A percentile compares a stretch with the other conserved stretches of the same genome.
These are phyloP conservation scores for Bos javanicus DNA, from an alignment of 2,113 vertebrate genomes.

Conservation along the genomic window DNA sequence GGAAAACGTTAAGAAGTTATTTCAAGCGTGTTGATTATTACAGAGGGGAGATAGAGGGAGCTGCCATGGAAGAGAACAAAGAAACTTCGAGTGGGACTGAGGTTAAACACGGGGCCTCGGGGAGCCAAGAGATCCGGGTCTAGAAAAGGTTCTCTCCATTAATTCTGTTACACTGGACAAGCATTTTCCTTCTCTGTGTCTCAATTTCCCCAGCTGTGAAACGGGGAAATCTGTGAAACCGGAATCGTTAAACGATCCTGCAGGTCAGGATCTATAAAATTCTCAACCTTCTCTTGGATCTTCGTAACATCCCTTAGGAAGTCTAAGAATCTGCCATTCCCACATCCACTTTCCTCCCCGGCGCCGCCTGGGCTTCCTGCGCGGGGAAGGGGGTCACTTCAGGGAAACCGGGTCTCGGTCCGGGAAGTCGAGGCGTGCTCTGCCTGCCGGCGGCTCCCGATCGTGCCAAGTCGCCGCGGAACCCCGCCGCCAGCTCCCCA, in stretches of 20 bases:
- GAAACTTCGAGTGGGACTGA: not conserved
- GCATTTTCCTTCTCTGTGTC: not conserved
- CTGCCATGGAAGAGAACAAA: rapidly evolving
- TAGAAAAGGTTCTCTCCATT: not conserved
- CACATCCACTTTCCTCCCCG: not conserved
- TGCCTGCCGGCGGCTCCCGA: not conserved
- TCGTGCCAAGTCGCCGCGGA: not conserved
- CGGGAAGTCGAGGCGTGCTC: not conserved
- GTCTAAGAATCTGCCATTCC: not conserved
- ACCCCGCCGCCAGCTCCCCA: not conserved
- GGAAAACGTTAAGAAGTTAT: not conserved
- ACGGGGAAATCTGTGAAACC: not conserved
- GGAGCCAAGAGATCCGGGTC: not conserved
- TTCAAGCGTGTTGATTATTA: not conserved
- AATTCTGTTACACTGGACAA: not conserved
- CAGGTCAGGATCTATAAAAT: not conserved
- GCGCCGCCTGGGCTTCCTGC: rapidly evolving
- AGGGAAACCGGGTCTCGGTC: not conserved
- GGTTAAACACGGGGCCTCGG: not conserved
- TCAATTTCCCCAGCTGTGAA: not conserved
- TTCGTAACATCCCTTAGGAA: not conserved
- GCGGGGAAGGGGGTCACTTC: not conserved
- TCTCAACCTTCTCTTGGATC: rapidly evolving
- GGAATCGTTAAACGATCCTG: not conserved
- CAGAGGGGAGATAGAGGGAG: not conserved